These are phyloP conservation scores for Cydia splendana DNA, from an alignment of 1,140 invertebrate species.

Conservation along the genomic window DNA sequence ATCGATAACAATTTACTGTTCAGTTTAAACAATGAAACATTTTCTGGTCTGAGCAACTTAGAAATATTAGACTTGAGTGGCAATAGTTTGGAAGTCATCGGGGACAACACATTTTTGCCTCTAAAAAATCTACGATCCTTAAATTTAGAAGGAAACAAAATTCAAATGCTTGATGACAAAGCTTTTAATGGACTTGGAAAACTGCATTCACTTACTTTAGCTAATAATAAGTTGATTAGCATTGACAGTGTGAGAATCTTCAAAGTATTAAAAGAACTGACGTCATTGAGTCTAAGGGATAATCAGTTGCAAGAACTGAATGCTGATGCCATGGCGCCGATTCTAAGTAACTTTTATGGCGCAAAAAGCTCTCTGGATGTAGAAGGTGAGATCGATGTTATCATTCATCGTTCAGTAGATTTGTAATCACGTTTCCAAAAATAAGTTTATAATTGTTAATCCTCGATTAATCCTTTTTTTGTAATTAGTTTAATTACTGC, in stretches of 20 bases:
- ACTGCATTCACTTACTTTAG: constrained; percentile 83
- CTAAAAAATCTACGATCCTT: constrained; percentile 84
- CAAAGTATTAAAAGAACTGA: constrained; percentile 80
- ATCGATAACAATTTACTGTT: constrained; percentile 85
- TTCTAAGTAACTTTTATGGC: constrained; percentile 87
- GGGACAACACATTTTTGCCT: constrained; percentile 87
- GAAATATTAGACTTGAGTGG: constrained; percentile 83
- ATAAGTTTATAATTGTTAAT: too few relatives aligned
- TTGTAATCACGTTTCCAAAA: not conserved
- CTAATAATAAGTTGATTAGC: constrained; percentile 84
- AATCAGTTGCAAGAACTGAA: constrained; percentile 86
- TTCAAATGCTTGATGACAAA: constrained; percentile 83
- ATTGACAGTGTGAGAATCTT: constrained; percentile 84
- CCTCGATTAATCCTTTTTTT: too few relatives aligned
- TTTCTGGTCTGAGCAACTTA: constrained; percentile 84
- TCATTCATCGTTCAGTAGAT: constrained; percentile 15
- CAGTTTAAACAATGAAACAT: constrained; percentile 85
- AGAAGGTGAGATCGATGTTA: constrained; percentile 56
- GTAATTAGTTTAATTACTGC: too few relatives aligned
- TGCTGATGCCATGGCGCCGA: constrained; percentile 85
- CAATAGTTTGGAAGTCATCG: constrained; percentile 86
- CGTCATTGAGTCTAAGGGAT: constrained; percentile 83
- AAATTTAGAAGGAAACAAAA: constrained; percentile 86
- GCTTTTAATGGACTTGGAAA: constrained; percentile 86
- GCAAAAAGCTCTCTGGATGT: constrained; percentile 82